A percentile compares a stretch with the other conserved stretches of the same genome.
Evolutionary conservation across 2,113 vertebrate genomes (phyloP).

Genomic region (Ceratotherium simum): DNA sequence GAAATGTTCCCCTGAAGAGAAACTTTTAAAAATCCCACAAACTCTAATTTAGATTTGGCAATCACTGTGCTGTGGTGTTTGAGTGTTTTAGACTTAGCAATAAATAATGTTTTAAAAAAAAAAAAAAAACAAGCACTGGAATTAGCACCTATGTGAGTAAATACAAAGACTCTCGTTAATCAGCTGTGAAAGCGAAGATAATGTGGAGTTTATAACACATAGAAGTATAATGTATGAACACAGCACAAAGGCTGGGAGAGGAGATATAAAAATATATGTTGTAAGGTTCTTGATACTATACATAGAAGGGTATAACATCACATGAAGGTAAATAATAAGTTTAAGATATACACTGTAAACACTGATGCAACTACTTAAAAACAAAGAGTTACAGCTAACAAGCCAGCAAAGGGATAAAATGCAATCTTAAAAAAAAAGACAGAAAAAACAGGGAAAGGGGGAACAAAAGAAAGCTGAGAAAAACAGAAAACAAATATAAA

Average conservation of each 20-base stretch:
- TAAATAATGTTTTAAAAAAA: constrained; percentile 88
- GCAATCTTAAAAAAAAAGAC: not conserved
- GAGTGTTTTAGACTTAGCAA: constrained; percentile 87
- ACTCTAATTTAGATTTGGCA: constrained; percentile 87
- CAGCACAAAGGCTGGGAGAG: not conserved
- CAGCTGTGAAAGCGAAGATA: not conserved
- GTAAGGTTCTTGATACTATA: not conserved
- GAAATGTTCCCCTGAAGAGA: constrained; percentile 85
- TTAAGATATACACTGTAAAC: not conserved
- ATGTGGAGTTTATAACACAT: not conserved
- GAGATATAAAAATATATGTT: not conserved
- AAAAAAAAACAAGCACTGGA: not conserved
- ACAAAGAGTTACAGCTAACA: not conserved
- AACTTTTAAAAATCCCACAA: constrained; percentile 66
- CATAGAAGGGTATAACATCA: not conserved
- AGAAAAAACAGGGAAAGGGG: not conserved
- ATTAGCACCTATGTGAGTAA: not conserved
- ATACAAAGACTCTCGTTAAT: not conserved
- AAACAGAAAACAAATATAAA: not conserved
- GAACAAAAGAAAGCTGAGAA: not conserved
- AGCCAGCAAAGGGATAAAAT: not conserved
- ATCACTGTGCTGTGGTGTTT: constrained; percentile 78
- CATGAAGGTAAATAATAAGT: not conserved
- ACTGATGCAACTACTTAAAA: not conserved
- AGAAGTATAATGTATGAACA: not conserved